Evolutionary conservation across 1,140 invertebrate genomes (phyloP).

Genomic region (Odontomachus brunneus): DNA sequence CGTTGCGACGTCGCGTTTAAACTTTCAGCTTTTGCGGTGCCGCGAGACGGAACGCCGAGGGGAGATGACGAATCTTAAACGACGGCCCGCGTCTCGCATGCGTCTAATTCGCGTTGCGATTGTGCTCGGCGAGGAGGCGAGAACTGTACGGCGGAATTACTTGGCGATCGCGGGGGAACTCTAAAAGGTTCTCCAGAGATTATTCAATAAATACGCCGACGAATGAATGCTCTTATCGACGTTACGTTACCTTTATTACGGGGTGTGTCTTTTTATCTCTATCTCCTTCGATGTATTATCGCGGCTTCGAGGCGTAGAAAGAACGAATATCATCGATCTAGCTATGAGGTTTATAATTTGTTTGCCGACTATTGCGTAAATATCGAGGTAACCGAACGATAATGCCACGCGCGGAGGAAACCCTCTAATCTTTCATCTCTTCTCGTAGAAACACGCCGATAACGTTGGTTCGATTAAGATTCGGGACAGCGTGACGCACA

Average conservation of each 20-base stretch:
- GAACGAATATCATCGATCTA: slow-evolving; percentile 25
- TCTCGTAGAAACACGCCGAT: slow-evolving; percentile 13
- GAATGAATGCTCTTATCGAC: slow-evolving; percentile 5
- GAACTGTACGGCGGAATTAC: neutral
- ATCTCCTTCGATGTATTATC: slow-evolving; percentile 37
- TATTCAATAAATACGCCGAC: slow-evolving; percentile 7
- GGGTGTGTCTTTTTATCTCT: neutral
- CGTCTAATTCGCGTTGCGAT: neutral
- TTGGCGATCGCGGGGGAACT: neutral
- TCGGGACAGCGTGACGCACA: too few relatives aligned
- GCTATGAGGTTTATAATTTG: slow-evolving; percentile 41
- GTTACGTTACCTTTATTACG: neutral
- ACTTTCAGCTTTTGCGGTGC: neutral
- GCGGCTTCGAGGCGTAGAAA: neutral
- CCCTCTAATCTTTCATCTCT: slow-evolving; percentile 20
- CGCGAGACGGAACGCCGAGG: neutral
- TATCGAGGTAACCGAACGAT: slow-evolving; percentile 37
- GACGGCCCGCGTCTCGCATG: neutral
- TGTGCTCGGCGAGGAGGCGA: neutral
- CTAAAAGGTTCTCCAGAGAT: neutral
- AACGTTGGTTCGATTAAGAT: slow-evolving; percentile 17
- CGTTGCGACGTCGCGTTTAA: neutral
- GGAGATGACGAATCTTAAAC: neutral
- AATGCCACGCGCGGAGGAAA: slow-evolving; percentile 9
- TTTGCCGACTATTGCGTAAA: slow-evolving; percentile 22